Base-by-base conservation (phyloP, 2,797 vertebrate species). In the Cuniculus paca region DNA sequence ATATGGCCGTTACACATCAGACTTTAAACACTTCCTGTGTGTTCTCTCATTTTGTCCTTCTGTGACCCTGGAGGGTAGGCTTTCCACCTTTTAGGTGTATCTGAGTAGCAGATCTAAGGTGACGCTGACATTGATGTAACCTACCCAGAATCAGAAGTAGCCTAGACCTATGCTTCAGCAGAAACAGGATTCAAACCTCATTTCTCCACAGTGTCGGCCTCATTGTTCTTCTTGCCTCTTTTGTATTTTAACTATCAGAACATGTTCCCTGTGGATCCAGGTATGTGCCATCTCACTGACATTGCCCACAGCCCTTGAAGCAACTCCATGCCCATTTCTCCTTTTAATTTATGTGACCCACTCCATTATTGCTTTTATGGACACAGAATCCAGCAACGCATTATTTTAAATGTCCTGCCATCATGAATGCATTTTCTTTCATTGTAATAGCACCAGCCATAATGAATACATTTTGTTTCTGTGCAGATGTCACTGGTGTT, bases 381-480 rank as follows among this genome's bases (percentile, higher is more conserved):
- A 94, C 93, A 95, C 79, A 72, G 85, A 96, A 97, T 96, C 82
- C 91, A 97, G 90, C 86, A 97, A 54, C 92, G 94, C 91, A 87
- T 98, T 98, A 95, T 94, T 97, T 98, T 97, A 98, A 98, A 97
- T 89, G 86, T 89, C 91, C 95, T 98, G 77, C 91, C 90, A 92
- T 98, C 98, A 97, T 82, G 94, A 97, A 97, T 97, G 81, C 88
- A 97, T 98, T 98, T 98, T 91, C 96, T 96, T 96, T 98, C 88
- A 58, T 97, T 97, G 91, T 96, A 98, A 96, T 97, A 97, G 93
- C 17, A 31, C 84, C 85, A 80, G 87, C 96, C 92, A 92, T 74
- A 94, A 97, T 93, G 94, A 98, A 96, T 98, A 97, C 26, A 97
- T 98, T 98, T 97, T 97, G 95, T 95, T 84, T 98, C 98, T 42